Base-by-base conservation (phyloP, 1,140 invertebrate species). In the Ips nitidus region DNA sequence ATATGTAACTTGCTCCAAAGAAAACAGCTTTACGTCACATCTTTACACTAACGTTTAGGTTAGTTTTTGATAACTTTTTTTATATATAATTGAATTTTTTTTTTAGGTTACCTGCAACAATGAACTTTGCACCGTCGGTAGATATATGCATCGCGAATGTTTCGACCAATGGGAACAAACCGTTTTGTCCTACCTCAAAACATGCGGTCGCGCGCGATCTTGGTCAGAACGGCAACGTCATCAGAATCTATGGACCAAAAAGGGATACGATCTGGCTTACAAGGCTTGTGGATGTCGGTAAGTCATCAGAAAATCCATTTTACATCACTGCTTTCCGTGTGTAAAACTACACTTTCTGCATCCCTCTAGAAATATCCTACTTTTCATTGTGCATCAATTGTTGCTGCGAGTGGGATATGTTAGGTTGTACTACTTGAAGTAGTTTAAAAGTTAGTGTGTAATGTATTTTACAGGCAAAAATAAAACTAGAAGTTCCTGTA, bases 231-330 rank as follows among this genome's bases (percentile, higher is more conserved):
- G 94, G 55, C 95, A 98, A 81, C 86, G 95, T 22, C 87, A 93
- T 72, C 95, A 98, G 82, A 97, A 98, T 80, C 83, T 98, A 64
- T 98, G 96, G 96, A 97, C 95, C 47, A 97, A 98, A 82, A 97
- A 97, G 81, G 95, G 95, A 7, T 98, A 97, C 83, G 95, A 98
- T 81, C 82, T 97, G 78, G 94, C 94, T 1, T 93, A 90, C 79
- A 94, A 94, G 79, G 91, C 94, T 52, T 93, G 95, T 86, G 88
- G 91, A 74, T 89, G 95, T 84, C 87, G 91, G 75, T 73, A 57
- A 63, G 60, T 70, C n/a, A 4, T 47, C n/a, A 5, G 45, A 47
- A 47, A 47, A 50, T 42, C 43, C 3, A 39, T 60, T 22, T 60
- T 41, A 22, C 22, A 22, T 22, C 22, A 22, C 22, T 22, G 22